Evolutionary conservation across 2,888 invertebrate genomes (phyloP).

Genomic region (Pollenia angustigena): DNA sequence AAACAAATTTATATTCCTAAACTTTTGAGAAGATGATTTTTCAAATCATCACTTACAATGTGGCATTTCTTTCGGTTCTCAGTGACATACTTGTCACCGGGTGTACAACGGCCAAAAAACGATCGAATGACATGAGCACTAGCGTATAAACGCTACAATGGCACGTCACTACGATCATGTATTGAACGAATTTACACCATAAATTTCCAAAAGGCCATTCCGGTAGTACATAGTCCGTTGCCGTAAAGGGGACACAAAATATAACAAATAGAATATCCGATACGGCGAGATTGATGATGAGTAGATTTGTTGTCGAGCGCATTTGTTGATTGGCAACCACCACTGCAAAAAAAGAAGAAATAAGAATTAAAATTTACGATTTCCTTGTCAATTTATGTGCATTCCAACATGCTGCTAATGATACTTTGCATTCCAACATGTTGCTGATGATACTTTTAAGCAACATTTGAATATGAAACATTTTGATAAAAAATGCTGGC

Average conservation of each 20-base stretch:
- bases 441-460: no score
- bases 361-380: no score
- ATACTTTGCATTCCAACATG: no score
- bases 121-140: conserved; percentile 96
- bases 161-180: conserved; percentile 95
- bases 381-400: no score
- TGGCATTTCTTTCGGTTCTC: conserved; percentile 92
- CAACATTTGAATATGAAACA: no score
- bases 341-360: conserved; percentile 84
- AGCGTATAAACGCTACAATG: conserved; percentile 97
- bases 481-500: no score
- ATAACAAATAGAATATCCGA: conserved; percentile 96
- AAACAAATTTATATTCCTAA: background rate
- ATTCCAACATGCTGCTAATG: no score
- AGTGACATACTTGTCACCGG: conserved; percentile 95
- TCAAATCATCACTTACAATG: conserved; percentile 83
- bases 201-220: conserved; percentile 95
- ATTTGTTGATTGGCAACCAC: conserved; percentile 95
- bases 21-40: background rate
- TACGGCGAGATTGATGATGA: conserved; percentile 95
- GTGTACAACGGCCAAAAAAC: conserved; percentile 96
- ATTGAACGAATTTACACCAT: conserved; percentile 94
- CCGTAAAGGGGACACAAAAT: conserved; percentile 97
- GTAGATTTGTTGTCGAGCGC: conserved; percentile 96
- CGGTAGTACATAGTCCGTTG: conserved; percentile 93